Percentiles rank a stretch among this genome's conserved stretches.
Evolutionary conservation across 1,140 invertebrate species (phyloP).

Genomic region (Tetranychus cinnabarinus): DNA sequence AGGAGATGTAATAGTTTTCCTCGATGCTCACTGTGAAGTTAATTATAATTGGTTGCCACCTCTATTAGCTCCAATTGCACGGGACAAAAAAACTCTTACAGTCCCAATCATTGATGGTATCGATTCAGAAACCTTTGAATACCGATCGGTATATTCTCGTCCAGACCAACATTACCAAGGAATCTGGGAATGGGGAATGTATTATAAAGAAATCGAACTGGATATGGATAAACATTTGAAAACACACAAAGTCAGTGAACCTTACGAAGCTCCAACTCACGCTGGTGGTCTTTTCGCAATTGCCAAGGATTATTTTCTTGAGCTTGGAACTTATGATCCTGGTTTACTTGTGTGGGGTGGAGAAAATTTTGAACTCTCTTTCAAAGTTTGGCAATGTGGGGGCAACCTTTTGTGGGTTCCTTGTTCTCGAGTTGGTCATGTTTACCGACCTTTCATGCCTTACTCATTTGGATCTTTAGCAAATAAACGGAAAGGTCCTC

Average conservation of each 20-base stretch:
- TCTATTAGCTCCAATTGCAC: constrained; percentile 70
- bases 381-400: constrained; percentile 95
- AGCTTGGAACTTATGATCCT: constrained; percentile 83
- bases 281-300: constrained; percentile 86
- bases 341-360: constrained; percentile 75
- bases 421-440: constrained; percentile 89
- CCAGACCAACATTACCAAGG: constrained; percentile 31
- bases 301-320: constrained; percentile 78
- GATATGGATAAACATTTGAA: constrained; percentile 22
- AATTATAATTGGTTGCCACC: constrained; percentile 92
- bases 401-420: constrained; percentile 95
- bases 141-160: constrained; percentile 57
- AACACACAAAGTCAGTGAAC: constrained; percentile 19
- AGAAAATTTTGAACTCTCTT: constrained; percentile 93
- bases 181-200: constrained; percentile 98
- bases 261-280: constrained; percentile 27
- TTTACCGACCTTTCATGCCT: constrained; percentile 92
- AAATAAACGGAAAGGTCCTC: constrained; percentile 68
- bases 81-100: constrained; percentile 64
- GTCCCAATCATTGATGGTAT: constrained; percentile 94
- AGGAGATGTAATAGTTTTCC: constrained; percentile 88
- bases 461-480: constrained; percentile 79
- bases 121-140: constrained; percentile 79
- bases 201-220: constrained; percentile 92
- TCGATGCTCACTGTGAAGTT: constrained; percentile 70